phyloP scores from a whole-genome alignment of 2,797 vertebrate genomes.

The Pseudochirops cupreus region DNA sequence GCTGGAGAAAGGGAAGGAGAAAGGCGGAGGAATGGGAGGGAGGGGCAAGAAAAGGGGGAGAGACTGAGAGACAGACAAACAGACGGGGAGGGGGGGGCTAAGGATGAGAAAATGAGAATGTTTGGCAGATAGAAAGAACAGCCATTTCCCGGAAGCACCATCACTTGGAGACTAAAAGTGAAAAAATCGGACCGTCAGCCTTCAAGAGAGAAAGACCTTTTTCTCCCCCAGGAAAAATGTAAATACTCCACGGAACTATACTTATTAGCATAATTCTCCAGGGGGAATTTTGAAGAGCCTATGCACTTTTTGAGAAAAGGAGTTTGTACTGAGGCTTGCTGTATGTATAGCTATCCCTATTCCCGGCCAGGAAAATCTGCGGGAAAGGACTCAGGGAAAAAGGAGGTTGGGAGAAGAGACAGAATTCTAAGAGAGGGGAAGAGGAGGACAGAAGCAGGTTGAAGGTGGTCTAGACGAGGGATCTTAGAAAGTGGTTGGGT shows the following conservation, averaged over 20 bases:
- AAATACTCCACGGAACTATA: background rate
- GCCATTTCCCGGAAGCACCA: constrained; percentile 41
- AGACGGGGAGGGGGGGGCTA: background rate
- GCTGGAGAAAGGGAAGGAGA: background rate
- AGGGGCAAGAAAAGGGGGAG: background rate
- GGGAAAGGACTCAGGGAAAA: background rate
- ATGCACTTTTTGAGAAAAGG: background rate
- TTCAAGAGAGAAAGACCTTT: constrained; percentile 11
- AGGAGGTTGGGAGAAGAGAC: background rate
- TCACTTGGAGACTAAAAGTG: constrained; percentile 41
- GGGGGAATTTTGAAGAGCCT: background rate
- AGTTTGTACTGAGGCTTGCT: background rate
- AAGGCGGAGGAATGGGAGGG: background rate
- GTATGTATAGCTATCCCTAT: background rate
- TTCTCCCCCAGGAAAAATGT: background rate
- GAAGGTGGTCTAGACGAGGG: background rate
- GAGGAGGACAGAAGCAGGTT: background rate
- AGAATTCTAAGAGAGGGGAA: background rate
- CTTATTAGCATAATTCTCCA: background rate
- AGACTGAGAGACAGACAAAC: background rate
- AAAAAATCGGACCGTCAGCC: background rate
- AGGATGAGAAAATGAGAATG: background rate
- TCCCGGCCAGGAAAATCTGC: background rate
- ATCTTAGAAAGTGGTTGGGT: background rate
- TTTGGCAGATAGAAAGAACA: constrained; percentile 15